phyloP scores from a whole-genome alignment of 2,888 invertebrate species.

The Diloba caeruleocephala region DNA sequence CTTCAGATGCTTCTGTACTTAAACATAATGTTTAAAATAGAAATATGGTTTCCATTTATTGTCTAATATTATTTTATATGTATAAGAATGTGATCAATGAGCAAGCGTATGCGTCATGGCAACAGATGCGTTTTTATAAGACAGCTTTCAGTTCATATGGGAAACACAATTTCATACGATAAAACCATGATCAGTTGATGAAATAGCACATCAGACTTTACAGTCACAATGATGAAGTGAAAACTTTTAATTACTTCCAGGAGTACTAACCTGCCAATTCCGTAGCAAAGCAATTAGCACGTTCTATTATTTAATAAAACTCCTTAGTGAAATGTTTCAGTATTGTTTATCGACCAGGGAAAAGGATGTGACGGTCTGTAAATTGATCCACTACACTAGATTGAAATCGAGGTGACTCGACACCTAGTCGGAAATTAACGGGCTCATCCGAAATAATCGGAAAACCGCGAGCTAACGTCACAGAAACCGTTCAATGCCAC shows the following conservation, averaged over 20 bases:
- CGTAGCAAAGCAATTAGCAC: slow-evolving; percentile 5
- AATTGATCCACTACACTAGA: slow-evolving; percentile 49
- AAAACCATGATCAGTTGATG: neutral
- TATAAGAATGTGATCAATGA: neutral
- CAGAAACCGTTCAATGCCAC: slow-evolving; percentile 71
- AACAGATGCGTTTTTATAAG: slow-evolving; percentile 2
- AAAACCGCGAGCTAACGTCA: slow-evolving; percentile 72
- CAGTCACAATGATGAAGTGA: neutral
- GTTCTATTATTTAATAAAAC: slow-evolving; percentile 11
- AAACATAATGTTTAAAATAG: slow-evolving; percentile 7
- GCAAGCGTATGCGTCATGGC: neutral
- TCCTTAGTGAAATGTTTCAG: neutral
- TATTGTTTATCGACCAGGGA: slow-evolving; percentile 9
- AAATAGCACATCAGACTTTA: neutral
- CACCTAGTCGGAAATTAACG: slow-evolving; percentile 77
- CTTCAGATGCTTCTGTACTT: slow-evolving; percentile 24
- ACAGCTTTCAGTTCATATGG: slow-evolving; percentile 14
- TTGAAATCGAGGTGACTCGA: slow-evolving; percentile 51
- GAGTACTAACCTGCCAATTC: no score
- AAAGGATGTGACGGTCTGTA: slow-evolving; percentile 26
- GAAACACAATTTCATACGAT: slow-evolving; percentile 1
- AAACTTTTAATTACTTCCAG: no score
- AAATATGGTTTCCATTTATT: slow-evolving; percentile 23
- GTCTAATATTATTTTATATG: slow-evolving; percentile 6
- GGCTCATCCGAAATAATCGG: slow-evolving; percentile 77